These are phyloP conservation scores for Drosophila sproati DNA, from an alignment of 1,140 invertebrate species.

Conservation along the genomic window DNA sequence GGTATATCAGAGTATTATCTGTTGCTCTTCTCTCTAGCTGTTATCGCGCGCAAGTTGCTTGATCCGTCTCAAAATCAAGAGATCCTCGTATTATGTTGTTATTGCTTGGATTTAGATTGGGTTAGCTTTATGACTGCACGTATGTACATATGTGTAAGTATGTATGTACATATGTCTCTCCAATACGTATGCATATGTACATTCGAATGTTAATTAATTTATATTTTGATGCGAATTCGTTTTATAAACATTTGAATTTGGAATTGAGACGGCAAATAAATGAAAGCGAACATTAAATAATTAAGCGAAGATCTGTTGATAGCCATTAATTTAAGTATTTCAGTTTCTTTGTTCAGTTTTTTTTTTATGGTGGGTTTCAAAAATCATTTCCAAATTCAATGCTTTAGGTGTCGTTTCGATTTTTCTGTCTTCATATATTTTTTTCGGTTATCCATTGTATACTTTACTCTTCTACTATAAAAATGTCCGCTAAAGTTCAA, in stretches of 20 bases:
- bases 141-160: conserved; percentile 28
- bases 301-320: conserved; percentile 29
- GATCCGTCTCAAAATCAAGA: not conserved
- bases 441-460: conserved; percentile 33
- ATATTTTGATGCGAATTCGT: conserved; percentile 18
- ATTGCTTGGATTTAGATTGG: conserved; percentile 22
- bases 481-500: conserved; percentile 34
- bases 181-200: conserved; percentile 38
- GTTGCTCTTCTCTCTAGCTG: conserved; percentile 41
- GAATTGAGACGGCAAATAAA: conserved; percentile 34
- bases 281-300: conserved; percentile 12
- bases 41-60: conserved; percentile 23
- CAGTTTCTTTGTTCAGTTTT: conserved; percentile 29
- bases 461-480: conserved; percentile 34
- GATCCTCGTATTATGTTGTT: not conserved
- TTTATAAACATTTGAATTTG: conserved; percentile 26
- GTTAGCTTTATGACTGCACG: conserved; percentile 23
- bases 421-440: conserved; percentile 20
- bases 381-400: conserved; percentile 65
- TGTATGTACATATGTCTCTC: conserved; percentile 30
- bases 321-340: conserved; percentile 13
- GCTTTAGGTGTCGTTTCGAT: conserved; percentile 21
- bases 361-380: conserved; percentile 66
- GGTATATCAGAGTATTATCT: conserved; percentile 83
- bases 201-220: conserved; percentile 31